Percentiles rank a stretch among this genome's conserved stretches.
Evolutionary conservation across 2,797 vertebrate species (phyloP).

Genomic region (Bucorvus abyssinicus): DNA sequence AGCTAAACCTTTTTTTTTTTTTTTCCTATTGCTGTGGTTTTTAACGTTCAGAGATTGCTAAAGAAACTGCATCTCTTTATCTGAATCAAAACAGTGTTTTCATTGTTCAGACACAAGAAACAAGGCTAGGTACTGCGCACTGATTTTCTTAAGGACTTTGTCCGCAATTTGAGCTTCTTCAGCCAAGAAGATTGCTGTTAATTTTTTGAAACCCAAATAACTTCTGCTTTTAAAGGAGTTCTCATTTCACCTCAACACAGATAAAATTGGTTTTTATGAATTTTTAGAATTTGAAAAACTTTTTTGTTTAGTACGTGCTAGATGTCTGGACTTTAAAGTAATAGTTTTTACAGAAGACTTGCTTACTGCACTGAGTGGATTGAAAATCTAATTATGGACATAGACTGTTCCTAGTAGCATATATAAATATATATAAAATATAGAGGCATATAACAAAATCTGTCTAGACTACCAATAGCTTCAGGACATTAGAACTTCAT

Average conservation of each 20-base stretch:
- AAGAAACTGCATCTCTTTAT: neutral
- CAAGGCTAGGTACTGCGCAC: neutral
- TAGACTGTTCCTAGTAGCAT: neutral
- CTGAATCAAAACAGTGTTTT: neutral
- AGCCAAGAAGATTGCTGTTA: neutral
- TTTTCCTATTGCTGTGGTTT: neutral
- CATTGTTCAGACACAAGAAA: neutral
- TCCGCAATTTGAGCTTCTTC: neutral
- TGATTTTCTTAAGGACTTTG: neutral
- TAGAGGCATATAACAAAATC: neutral
- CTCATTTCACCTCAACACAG: neutral
- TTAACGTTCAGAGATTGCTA: neutral
- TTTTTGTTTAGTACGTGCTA: neutral
- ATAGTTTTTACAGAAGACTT: neutral
- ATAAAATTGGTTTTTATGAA: neutral
- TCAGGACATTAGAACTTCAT: neutral
- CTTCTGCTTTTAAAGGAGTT: neutral
- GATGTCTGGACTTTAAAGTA: neutral
- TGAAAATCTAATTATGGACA: neutral
- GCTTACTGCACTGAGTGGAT: neutral
- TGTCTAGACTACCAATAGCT: neutral
- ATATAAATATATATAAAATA: neutral
- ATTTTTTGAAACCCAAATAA: neutral
- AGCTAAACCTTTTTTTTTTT: neutral
- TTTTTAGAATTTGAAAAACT: neutral